Conservation (phyloP, 2,797 vertebrate genomes). For the Zalophus californianus region DNA sequence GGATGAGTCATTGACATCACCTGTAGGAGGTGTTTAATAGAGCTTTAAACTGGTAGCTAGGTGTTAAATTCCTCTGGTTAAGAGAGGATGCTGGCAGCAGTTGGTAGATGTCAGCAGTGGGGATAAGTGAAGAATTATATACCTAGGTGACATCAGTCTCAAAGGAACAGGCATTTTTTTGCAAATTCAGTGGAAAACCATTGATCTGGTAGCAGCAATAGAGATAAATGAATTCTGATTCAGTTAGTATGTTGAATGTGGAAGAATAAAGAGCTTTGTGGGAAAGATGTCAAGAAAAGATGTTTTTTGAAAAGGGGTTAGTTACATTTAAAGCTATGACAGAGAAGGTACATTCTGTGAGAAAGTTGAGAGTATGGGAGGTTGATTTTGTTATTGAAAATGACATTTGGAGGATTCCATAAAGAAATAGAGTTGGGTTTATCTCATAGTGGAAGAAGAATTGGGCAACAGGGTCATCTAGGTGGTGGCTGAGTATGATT, state of each 20-base stretch:
- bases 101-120: not conserved
- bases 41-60: not conserved
- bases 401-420: slow-evolving; percentile 20
- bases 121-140: not conserved
- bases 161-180: not conserved
- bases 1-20: not conserved
- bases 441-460: not conserved
- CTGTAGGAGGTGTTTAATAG: not conserved
- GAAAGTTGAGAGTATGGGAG: not conserved
- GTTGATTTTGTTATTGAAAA: slow-evolving; percentile 56
- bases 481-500: not conserved
- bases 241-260: not conserved
- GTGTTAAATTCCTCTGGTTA: not conserved
- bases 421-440: slow-evolving; percentile 10
- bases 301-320: not conserved
- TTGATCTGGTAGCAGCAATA: not conserved
- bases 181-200: not conserved
- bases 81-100: not conserved
- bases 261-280: slow-evolving; percentile 1
- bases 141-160: not conserved
- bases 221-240: slow-evolving; percentile 44
- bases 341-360: not conserved
- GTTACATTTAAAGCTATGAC: slow-evolving; percentile 41
- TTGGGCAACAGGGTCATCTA: not conserved
- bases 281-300: slow-evolving; percentile 25